Evolutionary conservation across 2,113 vertebrate genomes (phyloP), one percentile per base, ranked within the genome.

Genomic region (Conger conger): DNA sequence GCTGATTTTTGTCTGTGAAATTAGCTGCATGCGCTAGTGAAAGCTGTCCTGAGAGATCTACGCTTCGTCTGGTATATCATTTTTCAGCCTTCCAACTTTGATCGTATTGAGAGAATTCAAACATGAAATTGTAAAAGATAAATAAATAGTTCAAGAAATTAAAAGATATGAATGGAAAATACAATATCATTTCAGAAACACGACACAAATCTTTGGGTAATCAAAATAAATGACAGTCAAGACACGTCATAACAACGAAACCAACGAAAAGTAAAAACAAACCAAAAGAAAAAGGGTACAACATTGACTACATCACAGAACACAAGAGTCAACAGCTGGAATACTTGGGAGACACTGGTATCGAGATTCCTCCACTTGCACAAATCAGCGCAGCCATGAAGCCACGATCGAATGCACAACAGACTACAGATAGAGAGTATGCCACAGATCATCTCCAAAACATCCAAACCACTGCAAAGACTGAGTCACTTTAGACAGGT

Each of bases 331-430:
- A 93, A 93, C 89, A 92, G 81, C 88, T 84, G 86, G 78, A 37
- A 79, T 91, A 91, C 90, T 91, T 76, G 90, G 90, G 86, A 91
- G 82, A 77, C 78, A 86, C 90, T 87, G 86, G 89, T 90, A 86
- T 89, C 91, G 84, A 76, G 82, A 42, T 93, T 89, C 88, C 91
- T 86, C 36, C 88, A 90, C 82, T 92, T 90, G 89, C 91, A 94
- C 93, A 94, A 90, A 90, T 84, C 84, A 88, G 53, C 92, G 90
- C 93, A 96, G 95, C 91, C 54, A 94, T 93, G 93, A 94, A 95
- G 93, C 93, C 94, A 95, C 87, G 88, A 57, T 91, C 87, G 88
- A 91, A 87, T 92, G 90, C 92, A 93, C 90, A 87, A 94, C 92
- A 94, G 17, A 81, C 82, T 92, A 92, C 92, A 91, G 78, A 88